Evolutionary conservation across 2,797 vertebrate species (phyloP), one percentile per base, ranked within the genome.

Genomic region (Gymnoscopelus microlampas): DNA sequence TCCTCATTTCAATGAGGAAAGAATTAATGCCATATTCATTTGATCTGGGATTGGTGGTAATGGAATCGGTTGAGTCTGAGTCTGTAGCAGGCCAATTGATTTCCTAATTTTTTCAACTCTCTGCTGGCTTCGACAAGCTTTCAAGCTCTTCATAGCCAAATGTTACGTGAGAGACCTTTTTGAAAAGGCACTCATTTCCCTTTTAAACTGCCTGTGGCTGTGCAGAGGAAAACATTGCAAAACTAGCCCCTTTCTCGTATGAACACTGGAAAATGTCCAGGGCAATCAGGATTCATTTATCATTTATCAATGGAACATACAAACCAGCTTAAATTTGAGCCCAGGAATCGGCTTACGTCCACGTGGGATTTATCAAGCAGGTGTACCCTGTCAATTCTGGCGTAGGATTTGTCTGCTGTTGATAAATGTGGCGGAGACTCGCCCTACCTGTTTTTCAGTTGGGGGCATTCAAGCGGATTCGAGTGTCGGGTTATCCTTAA

Each of bases 91-190:
- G 57, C 47, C 66, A 63, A 64, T 60, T 35, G 51, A 24, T 70
- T 74, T 76, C 60, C 77, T 71, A 58, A 29, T 60, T 51, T 55
- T 63, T 70, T 74, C 53, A 66, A 24, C 53, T 69, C 58, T 67
- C 67, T 73, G 61, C 58, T 66, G 63, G 48, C 58, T 73, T 75
- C 71, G 66, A 78, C 70, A 70, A 58, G 11, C 57, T 68, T 69
- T 80, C 54, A 62, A 47, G 61, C 63, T 68, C 51, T 71, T 26
- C 51, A 49, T 59, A 66, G 53, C 59, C 63, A 47, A 44, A 62
- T 65, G 51, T 77, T 53, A 70, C 26, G 65, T 58, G 23, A 47
- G 44, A 62, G 24, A 44, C 39, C 58, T 11, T 63, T 69, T 70
- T 71, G 53, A 73, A 53, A 76, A 70, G 53, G 68, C 29, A 53